Base-by-base conservation (phyloP, 2,113 vertebrate species). In the Phyllopteryx taeniolatus region DNA sequence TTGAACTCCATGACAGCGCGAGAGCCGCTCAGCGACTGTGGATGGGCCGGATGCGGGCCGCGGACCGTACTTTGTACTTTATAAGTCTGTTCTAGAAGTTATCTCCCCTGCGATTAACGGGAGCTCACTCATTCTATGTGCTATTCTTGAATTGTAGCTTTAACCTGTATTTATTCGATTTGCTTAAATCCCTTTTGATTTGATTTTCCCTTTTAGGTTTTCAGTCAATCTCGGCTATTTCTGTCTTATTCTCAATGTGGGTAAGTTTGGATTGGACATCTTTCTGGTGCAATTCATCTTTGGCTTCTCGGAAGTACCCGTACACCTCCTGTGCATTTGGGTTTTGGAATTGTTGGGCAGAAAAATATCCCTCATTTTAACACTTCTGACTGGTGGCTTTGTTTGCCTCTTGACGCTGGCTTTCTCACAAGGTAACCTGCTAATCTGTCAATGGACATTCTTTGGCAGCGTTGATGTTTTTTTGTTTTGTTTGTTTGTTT, bases 381-480 rank as follows among this genome's bases (percentile, higher is more conserved):
- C 73, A 1, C 59, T 91, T 12, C 13, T 88, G n/a, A 14, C 76
- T 4, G 85, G 73, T 0, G 71, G 80, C 8, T 0, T 76, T 0
- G 0, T 87, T 17, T 92, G 87, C 67, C 46, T 92, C 4, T 4
- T 92, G 0, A 78, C 71, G 1, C 62, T 91, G 27, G 71, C 77
- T 35, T 59, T 93, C 33, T 78, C 91, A 17, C 70, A 76, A 91
- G 92, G 93, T 93, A 81, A 73, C 27, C 20, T 60, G 3, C 20
- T 60, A 14, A 1, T 20, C 27, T 10, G 14, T 67, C n/a, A 11
- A 44, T 68, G 27, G 22, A 54, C 0, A n/a, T 2, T 1, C 27
- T n/a, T 12, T 19, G 7, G 91, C 63, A 61, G 27, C 17, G 8
- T 3, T n/a, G 20, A 8, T 65, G 11, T 22, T 27, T 0, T 17